Evolutionary conservation across 2,888 invertebrate species (phyloP).

Genomic region (Meghimatium bilineatum): DNA sequence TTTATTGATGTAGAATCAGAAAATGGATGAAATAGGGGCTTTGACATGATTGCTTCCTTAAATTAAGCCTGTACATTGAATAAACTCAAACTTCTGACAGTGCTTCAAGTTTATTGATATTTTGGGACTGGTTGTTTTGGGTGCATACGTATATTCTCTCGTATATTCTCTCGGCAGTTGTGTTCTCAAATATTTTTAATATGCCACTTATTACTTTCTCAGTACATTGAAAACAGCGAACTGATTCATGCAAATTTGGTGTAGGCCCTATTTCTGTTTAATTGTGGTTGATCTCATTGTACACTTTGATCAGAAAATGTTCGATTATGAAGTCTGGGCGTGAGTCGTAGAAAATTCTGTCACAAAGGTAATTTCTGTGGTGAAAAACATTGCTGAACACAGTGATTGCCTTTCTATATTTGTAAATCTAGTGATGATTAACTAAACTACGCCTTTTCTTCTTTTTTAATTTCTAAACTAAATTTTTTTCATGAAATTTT

Average conservation of each 20-base stretch:
- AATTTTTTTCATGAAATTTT: too few relatives aligned
- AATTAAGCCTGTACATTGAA: neutral
- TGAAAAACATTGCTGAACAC: too few relatives aligned
- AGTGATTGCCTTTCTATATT: too few relatives aligned
- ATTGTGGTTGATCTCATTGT: neutral
- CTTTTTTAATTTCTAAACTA: too few relatives aligned
- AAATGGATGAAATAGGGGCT: neutral
- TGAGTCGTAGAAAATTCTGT: too few relatives aligned
- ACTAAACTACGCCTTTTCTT: too few relatives aligned
- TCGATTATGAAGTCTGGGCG: too few relatives aligned
- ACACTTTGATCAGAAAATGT: neutral
- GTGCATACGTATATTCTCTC: neutral
- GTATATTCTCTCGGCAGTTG: neutral
- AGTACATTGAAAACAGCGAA: neutral
- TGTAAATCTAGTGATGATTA: too few relatives aligned
- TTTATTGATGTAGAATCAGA: neutral
- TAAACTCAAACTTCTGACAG: neutral
- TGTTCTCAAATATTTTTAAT: neutral
- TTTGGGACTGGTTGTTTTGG: neutral
- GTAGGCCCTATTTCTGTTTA: neutral
- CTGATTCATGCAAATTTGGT: neutral
- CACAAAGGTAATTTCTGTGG: too few relatives aligned
- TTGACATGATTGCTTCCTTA: neutral
- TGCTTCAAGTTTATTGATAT: constrained; percentile 7
- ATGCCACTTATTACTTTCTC: neutral